Percentiles rank a stretch among this genome's conserved stretches.
Evolutionary conservation across 1,140 invertebrate genomes (phyloP).

Genomic region (Anastatus disparis): DNA sequence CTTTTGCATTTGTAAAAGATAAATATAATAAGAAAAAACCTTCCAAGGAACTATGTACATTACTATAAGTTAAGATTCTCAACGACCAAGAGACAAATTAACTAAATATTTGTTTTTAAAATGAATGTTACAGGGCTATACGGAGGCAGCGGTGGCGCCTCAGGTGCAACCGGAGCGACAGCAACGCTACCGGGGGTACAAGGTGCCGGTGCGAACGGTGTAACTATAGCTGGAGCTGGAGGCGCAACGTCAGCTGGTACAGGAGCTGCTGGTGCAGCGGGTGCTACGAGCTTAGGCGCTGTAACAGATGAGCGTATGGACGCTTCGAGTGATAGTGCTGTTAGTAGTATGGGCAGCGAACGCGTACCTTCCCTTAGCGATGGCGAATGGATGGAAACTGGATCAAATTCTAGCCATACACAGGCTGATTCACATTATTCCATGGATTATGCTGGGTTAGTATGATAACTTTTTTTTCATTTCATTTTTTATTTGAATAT

Average conservation of each 20-base stretch:
- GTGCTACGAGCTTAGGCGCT: slow-evolving; percentile 23
- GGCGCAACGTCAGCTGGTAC: slow-evolving; percentile 40
- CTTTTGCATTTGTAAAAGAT: no score
- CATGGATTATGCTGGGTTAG: slow-evolving; percentile 66
- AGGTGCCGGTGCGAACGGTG: slow-evolving; percentile 24
- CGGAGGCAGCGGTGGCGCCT: slow-evolving; percentile 61
- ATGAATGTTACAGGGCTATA: slow-evolving; percentile 82
- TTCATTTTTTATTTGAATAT: slow-evolving; percentile 16
- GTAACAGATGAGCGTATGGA: slow-evolving; percentile 76
- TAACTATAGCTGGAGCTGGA: slow-evolving; percentile 19
- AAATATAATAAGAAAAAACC: no score
- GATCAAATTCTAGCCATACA: slow-evolving; percentile 83
- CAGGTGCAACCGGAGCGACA: slow-evolving; percentile 58
- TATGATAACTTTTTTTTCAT: background rate
- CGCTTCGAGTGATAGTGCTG: slow-evolving; percentile 86
- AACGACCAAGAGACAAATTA: no score
- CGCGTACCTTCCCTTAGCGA: slow-evolving; percentile 87
- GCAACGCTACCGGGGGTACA: slow-evolving; percentile 58
- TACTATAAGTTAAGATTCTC: no score
- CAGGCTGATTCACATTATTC: slow-evolving; percentile 70
- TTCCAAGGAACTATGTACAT: no score
- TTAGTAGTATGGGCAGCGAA: slow-evolving; percentile 91
- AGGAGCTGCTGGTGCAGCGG: slow-evolving; percentile 27
- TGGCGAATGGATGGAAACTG: slow-evolving; percentile 88
- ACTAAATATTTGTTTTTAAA: slow-evolving; percentile 36